Evolutionary conservation across 2,113 vertebrate genomes (phyloP).

Genomic region (Sebastes fasciatus): DNA sequence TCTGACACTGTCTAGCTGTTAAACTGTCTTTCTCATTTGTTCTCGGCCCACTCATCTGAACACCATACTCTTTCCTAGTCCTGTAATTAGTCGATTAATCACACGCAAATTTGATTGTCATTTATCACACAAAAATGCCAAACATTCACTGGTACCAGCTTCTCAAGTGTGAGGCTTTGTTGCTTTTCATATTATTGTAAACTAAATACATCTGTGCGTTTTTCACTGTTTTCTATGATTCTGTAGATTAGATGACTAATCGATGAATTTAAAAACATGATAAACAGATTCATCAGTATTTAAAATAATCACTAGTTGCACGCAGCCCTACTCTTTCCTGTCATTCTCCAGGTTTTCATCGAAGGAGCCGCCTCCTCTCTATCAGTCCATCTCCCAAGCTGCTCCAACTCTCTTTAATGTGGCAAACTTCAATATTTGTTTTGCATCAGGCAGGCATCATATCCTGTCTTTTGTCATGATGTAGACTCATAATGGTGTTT

Average conservation of each 20-base stretch:
- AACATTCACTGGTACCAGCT: neutral
- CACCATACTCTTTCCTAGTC: neutral
- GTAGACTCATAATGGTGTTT: conserved; percentile 20
- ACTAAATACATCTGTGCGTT: neutral
- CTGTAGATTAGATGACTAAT: neutral
- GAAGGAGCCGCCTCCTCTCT: neutral
- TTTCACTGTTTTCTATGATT: neutral
- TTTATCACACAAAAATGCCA: neutral
- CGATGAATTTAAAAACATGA: neutral
- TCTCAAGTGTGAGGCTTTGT: neutral
- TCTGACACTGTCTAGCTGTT: neutral
- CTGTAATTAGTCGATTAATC: neutral
- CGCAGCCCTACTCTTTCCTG: neutral
- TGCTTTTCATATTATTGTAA: neutral
- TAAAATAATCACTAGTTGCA: neutral
- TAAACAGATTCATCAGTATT: neutral
- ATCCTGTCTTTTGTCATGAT: conserved; percentile 49
- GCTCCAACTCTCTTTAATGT: neutral
- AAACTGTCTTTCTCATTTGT: neutral
- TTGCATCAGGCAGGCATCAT: conserved; percentile 4
- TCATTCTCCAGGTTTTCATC: neutral
- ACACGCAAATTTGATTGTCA: neutral
- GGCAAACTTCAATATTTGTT: conserved; percentile 46
- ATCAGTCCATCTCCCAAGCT: neutral
- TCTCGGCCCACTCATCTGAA: neutral